Base-by-base conservation (phyloP, 1,140 invertebrate species). In the Drosophila pruinosa region DNA sequence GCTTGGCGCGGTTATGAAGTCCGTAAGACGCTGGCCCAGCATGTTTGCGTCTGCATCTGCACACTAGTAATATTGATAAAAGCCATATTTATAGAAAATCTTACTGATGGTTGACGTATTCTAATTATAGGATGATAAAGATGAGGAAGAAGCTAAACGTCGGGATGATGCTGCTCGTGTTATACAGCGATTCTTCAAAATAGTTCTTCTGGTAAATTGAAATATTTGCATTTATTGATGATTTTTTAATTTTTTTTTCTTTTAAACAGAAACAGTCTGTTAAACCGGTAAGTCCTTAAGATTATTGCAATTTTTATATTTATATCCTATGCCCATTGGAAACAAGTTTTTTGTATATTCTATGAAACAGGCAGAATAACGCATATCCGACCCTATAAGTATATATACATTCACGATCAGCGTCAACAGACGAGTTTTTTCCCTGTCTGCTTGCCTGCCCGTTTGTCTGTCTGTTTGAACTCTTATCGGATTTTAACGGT, bases 181-280 rank as follows among this genome's bases (percentile, higher is more conserved):
- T 0, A 59, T 88, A 41, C 83, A 88, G 39, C 68, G 81, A 6
- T 88, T 88, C 63, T 88, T 88, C 69, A 78, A 79, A 8, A 21
- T 1, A 4, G 45, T 72, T 5, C 26, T 78, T n/a, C 1, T 39
- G 15, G 82, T 88, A 26, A 54, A 74, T 65, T 28, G 14, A 22
- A 36, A 21, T 19, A 22, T 0, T 26, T 47, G 17, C 14, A 38
- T 7, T 8, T 12, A 4, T 26, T 8, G 0, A 21, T 12, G 12
- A 2, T 17, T 19, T 2, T 6, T 7, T 24, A 15, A 0, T 4
- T 43, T 12, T 19, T 2, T 12, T 7, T 43, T 36, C 10, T 17
- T n/a, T 5, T 28, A 3, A 17, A 7, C 41, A 82, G 79, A 71
- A 48, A 5, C 48, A 28, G 5, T 10, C 22, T 4, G 47, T 67